Percentiles rank a stretch among this genome's conserved stretches.
phyloP scores from a whole-genome alignment of 2,888 invertebrate genomes.

The Amphimallon solstitiale region DNA sequence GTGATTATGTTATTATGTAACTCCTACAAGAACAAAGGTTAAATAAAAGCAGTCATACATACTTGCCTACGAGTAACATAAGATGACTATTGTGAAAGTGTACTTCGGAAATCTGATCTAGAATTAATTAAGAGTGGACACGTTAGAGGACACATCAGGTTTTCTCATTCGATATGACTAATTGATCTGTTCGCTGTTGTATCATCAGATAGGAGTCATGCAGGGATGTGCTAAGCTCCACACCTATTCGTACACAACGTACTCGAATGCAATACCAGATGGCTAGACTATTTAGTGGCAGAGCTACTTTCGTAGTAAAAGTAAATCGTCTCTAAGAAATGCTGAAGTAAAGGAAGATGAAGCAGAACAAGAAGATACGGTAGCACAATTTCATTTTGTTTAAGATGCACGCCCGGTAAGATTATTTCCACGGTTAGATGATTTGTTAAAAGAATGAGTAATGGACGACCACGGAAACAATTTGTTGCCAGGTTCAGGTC shows the following conservation, averaged over 20 bases:
- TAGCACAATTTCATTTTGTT: conserved; percentile 51
- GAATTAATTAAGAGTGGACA: conserved; percentile 18
- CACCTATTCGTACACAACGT: conserved; percentile 5
- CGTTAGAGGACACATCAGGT: not conserved
- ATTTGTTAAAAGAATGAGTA: conserved; percentile 57
- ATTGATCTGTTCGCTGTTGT: conserved; percentile 21
- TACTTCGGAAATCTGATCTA: conserved; percentile 1
- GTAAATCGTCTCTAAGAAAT: not conserved
- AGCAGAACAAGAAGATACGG: conserved; percentile 42
- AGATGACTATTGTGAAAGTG: conserved; percentile 17
- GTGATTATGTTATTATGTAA: too few relatives aligned
- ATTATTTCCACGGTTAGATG: conserved; percentile 55
- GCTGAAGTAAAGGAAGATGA: conserved; percentile 8
- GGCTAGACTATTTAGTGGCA: not conserved
- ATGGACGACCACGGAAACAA: conserved; percentile 56
- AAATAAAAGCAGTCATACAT: not conserved
- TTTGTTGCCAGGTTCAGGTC: conserved; percentile 49
- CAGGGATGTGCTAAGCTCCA: conserved; percentile 20
- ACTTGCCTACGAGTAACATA: not conserved
- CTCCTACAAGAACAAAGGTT: not conserved
- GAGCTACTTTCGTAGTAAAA: conserved; percentile 3
- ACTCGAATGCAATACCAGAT: not conserved
- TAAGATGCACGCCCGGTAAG: conserved; percentile 50
- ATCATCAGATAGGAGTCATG: conserved; percentile 29
- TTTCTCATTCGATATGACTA: conserved; percentile 25